Evolutionary conservation across 2,888 invertebrate species (phyloP), one percentile per base, ranked within the genome.

Genomic region (Rhamphomyia laevipes): DNA sequence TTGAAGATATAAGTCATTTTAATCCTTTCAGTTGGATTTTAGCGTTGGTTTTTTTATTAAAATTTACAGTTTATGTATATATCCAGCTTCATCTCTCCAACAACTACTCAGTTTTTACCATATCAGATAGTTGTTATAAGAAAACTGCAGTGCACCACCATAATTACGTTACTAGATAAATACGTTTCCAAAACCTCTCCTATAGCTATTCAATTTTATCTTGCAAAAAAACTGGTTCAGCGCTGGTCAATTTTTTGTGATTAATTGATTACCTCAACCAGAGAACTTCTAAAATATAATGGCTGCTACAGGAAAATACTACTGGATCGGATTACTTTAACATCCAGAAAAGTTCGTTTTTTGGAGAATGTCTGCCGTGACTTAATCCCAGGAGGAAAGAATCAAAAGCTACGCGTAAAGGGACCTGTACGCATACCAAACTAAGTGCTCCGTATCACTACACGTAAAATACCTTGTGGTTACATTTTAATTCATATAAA

Each of bases 401-500:
- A 93, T 63, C 95, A 97, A 73, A 89, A 92, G 64, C 76, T 99
- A 61, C 87, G 90, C 61, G 96, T 96, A 6, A 96, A 96, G 77
- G 99, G 99, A 50, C 99, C 99, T 56, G 94, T 99, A 51, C 87
- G 97, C 65, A 94, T 99, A 93, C 99, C 99, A 41, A 99, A 97
- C 58, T 97, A 99, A 76, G 81, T 85, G 56, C 80, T 99, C 50
- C 86, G 97, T 63, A 99, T 99, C 72, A 99, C 99, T 35, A 99
- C 99, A 51, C 84, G 99, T 61, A 99, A 99, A 74, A 99, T 99
- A 21, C 99, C 99, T 65, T 99, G 99, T 69, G 99, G 99, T 78
- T 99, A 99, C 73, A 99, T 99, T 74, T 97, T 97, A 57, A n/a
- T n/a, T n/a, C n/a, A n/a, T n/a, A 99, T 99, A 75, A 99, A 99